Base-by-base conservation (phyloP, 2,113 vertebrate genomes). In the Megatriorchis doriae region DNA sequence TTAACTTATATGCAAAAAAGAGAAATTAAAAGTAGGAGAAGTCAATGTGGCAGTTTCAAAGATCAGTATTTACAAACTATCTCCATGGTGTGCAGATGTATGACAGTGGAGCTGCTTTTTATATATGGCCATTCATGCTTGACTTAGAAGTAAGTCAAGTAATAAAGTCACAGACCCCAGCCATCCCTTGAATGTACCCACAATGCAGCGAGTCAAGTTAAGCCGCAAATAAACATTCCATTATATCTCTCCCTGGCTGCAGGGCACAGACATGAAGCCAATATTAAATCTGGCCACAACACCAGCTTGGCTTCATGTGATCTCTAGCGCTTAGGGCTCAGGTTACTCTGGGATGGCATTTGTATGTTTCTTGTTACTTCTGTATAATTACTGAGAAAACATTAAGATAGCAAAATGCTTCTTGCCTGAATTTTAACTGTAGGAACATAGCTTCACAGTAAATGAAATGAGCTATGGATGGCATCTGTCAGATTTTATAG, bases 171-270 rank as follows among this genome's bases (percentile, higher is more conserved):
- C 34, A 93, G 74, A 82, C 40, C 26, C 47, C 68, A 74, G 18
- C 38, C 20, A 62, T 86, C 40, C 40, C 45, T 91, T 3, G 3
- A 65, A 86, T n/a, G 32, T 68, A 73, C 55, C 58, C 20, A 0
- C 75, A 75, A 29, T 70, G 70, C 66, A 95, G 62, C 0, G 0
- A 67, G 84, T 42, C 38, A 68, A 92, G n/a, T 84, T 86, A 86
- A 86, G 55, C 48, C 3, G 5, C 80, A 90, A 90, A 93, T 92
- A 88, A 91, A 79, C 4, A 8, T 78, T 63, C 40, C 59, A 43
- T 93, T 77, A 91, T 74, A 94, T 91, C 74, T 70, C 7, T 86
- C 71, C 48, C 63, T 97, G 96, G 80, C 91, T 87, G 56, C 55
- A 63, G 31, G 65, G 42, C 36, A 83, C 0, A 0, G 32, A 92